phyloP scores from a whole-genome alignment of 2,888 invertebrate species.

The Ischnura elegans region DNA sequence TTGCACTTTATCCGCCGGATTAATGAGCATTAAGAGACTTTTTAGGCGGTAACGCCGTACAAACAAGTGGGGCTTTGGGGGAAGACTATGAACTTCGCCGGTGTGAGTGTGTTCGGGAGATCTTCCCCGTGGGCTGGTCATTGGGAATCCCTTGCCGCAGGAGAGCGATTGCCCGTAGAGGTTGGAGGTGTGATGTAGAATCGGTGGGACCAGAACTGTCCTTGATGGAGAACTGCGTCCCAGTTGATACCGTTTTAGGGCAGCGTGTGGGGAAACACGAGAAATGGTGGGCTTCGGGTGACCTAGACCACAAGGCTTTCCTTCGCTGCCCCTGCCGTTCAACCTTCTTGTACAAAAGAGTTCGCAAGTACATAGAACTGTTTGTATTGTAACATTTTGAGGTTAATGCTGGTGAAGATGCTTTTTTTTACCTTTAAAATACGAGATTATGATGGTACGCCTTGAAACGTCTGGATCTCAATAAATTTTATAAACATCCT shows the following conservation, averaged over 20 bases:
- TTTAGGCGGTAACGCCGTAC: too few relatives aligned
- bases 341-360: background rate
- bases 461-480: too few relatives aligned
- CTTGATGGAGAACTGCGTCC: background rate
- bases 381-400: too few relatives aligned
- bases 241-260: background rate
- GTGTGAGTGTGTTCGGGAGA: background rate
- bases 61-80: too few relatives aligned
- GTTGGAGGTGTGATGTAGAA: background rate
- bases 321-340: background rate
- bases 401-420: too few relatives aligned
- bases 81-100: background rate
- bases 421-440: too few relatives aligned
- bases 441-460: too few relatives aligned
- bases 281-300: background rate
- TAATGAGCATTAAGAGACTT: too few relatives aligned
- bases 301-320: background rate
- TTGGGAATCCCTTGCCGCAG: background rate
- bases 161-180: conserved; percentile 11
- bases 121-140: background rate
- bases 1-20: too few relatives aligned
- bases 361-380: too few relatives aligned
- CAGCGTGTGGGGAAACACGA: background rate
- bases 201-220: background rate
- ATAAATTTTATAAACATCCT: too few relatives aligned